Evolutionary conservation across 2,888 invertebrate species (phyloP).

Genomic region (Perizoma flavofasciatum): DNA sequence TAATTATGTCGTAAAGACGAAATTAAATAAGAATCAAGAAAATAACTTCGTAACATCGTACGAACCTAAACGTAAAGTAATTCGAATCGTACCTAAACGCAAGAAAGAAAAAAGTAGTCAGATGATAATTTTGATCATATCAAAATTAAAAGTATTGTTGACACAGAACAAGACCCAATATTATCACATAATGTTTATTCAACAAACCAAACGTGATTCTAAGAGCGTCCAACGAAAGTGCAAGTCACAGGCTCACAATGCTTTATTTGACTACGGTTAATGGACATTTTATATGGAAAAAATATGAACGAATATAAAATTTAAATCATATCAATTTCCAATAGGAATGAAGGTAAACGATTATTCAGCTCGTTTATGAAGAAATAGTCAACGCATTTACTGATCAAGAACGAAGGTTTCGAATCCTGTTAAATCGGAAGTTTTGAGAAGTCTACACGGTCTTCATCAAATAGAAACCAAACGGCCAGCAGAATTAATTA

Average conservation of each 20-base stretch:
- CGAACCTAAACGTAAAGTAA: not conserved
- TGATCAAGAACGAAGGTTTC: too few relatives aligned
- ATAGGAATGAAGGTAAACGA: not conserved
- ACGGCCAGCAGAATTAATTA: not conserved
- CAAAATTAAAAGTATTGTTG: slow-evolving; percentile 13
- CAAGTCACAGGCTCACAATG: slow-evolving; percentile 45
- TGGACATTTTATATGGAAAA: slow-evolving; percentile 1
- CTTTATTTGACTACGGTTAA: slow-evolving; percentile 8
- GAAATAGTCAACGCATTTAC: too few relatives aligned
- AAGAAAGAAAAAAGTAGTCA: too few relatives aligned
- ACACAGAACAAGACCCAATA: slow-evolving; percentile 36
- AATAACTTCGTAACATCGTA: not conserved
- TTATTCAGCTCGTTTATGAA: not conserved
- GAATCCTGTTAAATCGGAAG: too few relatives aligned
- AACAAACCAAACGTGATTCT: slow-evolving; percentile 34
- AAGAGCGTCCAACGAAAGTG: slow-evolving; percentile 44
- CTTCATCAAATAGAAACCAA: not conserved
- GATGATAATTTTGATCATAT: not conserved
- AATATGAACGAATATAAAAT: slow-evolving; percentile 4
- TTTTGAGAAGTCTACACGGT: too few relatives aligned
- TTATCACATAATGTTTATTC: slow-evolving; percentile 44
- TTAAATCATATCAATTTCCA: not conserved
- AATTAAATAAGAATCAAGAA: slow-evolving; percentile 13
- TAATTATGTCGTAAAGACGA: slow-evolving; percentile 28
- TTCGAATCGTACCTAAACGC: not conserved